Percentiles rank a stretch among this genome's conserved stretches.
These are phyloP conservation scores for Siniperca chuatsi DNA, from an alignment of 2,113 vertebrate species.

Conservation along the genomic window DNA sequence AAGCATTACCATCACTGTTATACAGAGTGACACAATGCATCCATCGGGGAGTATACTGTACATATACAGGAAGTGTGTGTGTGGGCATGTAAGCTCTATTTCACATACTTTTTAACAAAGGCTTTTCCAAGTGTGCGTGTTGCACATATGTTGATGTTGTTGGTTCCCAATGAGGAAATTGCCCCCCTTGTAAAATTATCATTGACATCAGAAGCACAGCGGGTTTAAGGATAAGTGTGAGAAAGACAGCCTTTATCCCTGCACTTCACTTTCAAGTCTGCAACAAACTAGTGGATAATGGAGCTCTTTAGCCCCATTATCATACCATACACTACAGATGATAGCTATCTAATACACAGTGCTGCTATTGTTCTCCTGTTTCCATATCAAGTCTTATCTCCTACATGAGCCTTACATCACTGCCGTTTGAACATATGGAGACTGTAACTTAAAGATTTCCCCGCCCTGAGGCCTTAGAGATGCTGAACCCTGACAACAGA, in stretches of 20 bases:
- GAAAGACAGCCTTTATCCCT: conserved; percentile 33
- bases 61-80: conserved; percentile 32
- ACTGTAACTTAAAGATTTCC: conserved; percentile 17
- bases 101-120: conserved; percentile 16
- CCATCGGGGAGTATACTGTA: conserved; percentile 26
- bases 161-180: conserved; percentile 28
- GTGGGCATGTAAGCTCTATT: conserved; percentile 14
- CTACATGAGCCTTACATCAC: conserved; percentile 32
- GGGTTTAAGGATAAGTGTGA: conserved; percentile 18
- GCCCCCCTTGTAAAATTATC: conserved; percentile 5
- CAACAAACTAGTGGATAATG: conserved; percentile 27
- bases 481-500: conserved; percentile 27
- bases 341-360: conserved; percentile 36
- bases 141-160: background rate
- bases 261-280: conserved; percentile 28
- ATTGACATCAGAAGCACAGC: conserved; percentile 5
- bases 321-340: conserved; percentile 37
- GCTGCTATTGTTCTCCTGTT: conserved; percentile 58
- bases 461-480: conserved; percentile 8
- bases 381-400: conserved; percentile 47
- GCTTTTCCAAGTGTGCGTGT: conserved; percentile 3
- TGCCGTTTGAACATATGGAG: conserved; percentile 39
- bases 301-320: conserved; percentile 47
- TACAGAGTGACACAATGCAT: conserved; percentile 20
- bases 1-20: background rate